phyloP scores from a whole-genome alignment of 2,888 invertebrate species.

The Atherix ibis region DNA sequence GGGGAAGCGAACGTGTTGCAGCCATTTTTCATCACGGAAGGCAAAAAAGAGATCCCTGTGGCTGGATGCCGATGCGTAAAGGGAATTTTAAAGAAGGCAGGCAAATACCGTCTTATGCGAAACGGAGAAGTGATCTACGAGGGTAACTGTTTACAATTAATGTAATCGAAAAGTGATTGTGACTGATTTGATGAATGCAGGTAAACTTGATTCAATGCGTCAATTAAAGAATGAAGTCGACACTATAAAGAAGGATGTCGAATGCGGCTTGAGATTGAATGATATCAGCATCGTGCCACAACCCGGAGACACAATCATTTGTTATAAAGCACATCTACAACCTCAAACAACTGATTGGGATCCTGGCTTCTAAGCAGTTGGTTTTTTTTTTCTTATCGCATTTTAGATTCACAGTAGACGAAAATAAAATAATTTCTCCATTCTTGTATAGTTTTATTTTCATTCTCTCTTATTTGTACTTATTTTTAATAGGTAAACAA shows the following conservation, averaged over 20 bases:
- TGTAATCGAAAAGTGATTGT: neutral
- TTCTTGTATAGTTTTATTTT: too few relatives aligned
- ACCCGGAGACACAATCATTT: slow-evolving; percentile 62
- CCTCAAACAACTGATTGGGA: slow-evolving; percentile 63
- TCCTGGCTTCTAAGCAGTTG: slow-evolving; percentile 74
- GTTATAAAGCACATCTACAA: slow-evolving; percentile 51
- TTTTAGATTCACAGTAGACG: neutral
- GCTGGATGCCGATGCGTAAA: slow-evolving; percentile 77
- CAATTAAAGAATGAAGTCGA: slow-evolving; percentile 81
- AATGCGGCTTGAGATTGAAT: slow-evolving; percentile 74
- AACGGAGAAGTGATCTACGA: slow-evolving; percentile 47
- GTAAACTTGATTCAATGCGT: slow-evolving; percentile 62
- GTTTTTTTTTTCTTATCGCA: too few relatives aligned
- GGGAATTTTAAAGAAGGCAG: slow-evolving; percentile 55
- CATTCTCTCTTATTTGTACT: too few relatives aligned
- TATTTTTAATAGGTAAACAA: too few relatives aligned
- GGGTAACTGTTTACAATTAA: slow-evolving; percentile 36
- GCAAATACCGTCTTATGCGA: slow-evolving; percentile 51
- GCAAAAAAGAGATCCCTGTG: slow-evolving; percentile 63
- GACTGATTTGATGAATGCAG: slow-evolving; percentile 29
- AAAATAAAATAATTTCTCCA: too few relatives aligned
- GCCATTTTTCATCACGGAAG: slow-evolving; percentile 64
- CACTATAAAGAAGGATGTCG: slow-evolving; percentile 63
- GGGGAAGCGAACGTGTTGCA: slow-evolving; percentile 78
- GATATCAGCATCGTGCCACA: slow-evolving; percentile 45